phyloP scores from a whole-genome alignment of 37 sponge, comb jelly and placozoan genomes.

The Geodia barretti region DNA sequence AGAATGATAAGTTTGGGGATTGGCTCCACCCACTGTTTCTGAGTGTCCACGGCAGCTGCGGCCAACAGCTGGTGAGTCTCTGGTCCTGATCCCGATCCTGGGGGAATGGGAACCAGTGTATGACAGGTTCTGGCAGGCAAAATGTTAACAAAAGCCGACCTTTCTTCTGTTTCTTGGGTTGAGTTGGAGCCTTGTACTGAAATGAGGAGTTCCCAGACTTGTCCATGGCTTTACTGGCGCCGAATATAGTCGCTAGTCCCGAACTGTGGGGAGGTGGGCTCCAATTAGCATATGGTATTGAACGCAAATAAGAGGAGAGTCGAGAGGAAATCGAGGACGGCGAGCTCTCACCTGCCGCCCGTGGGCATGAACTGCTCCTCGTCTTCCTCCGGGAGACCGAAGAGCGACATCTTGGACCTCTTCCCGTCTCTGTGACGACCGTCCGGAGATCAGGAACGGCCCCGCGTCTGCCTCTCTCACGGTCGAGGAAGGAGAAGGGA shows the following conservation, averaged over 20 bases:
- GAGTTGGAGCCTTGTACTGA: constrained; percentile 90
- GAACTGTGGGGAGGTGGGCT: constrained; percentile 30
- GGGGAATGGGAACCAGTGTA: neutral
- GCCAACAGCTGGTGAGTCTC: constrained; percentile 55
- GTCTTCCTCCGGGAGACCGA: constrained; percentile 40
- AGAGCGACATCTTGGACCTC: constrained; percentile 19
- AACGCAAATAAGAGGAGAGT: neutral
- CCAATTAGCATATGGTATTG: neutral
- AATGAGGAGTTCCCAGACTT: constrained; percentile 55
- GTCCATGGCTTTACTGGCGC: constrained; percentile 44
- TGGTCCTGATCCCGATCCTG: constrained; percentile 10
- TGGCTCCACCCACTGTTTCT: constrained; percentile 66
- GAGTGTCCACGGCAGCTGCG: constrained; percentile 60
- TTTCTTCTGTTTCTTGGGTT: constrained; percentile 80
- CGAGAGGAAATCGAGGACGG: neutral
- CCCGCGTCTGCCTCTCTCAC: too few relatives aligned
- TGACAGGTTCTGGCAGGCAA: neutral
- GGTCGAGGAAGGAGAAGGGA: too few relatives aligned
- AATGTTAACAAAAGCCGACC: too few relatives aligned
- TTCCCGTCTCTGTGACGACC: neutral
- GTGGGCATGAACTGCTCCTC: constrained; percentile 56
- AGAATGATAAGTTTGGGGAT: neutral
- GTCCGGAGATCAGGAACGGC: neutral
- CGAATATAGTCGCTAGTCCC: constrained; percentile 79
- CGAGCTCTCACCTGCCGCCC: constrained; percentile 26